phyloP scores from a whole-genome alignment of 2,797 vertebrate genomes.

The Bradypodion pumilum region DNA sequence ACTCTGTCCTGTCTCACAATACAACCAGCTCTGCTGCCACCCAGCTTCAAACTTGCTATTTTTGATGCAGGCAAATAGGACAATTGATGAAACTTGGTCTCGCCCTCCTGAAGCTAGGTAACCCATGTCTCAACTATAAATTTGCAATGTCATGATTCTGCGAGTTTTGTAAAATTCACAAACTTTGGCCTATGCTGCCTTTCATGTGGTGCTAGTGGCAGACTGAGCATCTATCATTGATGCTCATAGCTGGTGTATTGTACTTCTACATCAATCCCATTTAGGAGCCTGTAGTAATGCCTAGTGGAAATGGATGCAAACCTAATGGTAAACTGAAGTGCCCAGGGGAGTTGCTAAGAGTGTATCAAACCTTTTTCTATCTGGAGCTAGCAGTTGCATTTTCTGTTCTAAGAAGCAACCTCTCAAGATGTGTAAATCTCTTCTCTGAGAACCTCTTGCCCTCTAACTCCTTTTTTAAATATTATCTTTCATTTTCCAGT shows the following conservation, averaged over 20 bases:
- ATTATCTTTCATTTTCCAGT: slow-evolving; percentile 12
- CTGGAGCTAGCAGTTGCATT: neutral
- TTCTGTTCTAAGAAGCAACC: slow-evolving; percentile 15
- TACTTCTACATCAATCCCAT: slow-evolving; percentile 27
- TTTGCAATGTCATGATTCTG: slow-evolving; percentile 58
- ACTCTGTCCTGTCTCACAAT: neutral
- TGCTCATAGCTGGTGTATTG: slow-evolving; percentile 50
- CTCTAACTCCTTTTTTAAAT: slow-evolving; percentile 10
- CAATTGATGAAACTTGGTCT: neutral
- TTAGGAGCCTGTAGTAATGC: slow-evolving; percentile 32
- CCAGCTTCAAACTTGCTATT: neutral
- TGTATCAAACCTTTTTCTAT: neutral
- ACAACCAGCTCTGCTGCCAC: neutral
- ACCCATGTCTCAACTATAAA: neutral
- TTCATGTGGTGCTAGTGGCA: slow-evolving; percentile 61
- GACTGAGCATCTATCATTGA: slow-evolving; percentile 52
- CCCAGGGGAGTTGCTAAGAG: slow-evolving; percentile 14
- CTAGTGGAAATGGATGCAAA: slow-evolving; percentile 19
- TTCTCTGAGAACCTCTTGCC: neutral
- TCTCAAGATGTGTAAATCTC: slow-evolving; percentile 17
- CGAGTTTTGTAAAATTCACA: slow-evolving; percentile 50
- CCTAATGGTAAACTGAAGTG: neutral
- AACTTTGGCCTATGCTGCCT: slow-evolving; percentile 46
- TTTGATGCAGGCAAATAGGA: neutral
- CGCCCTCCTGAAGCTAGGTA: too few species aligned